Evolutionary conservation across 1,140 invertebrate genomes (phyloP).

Genomic region (Drosophila teissieri): DNA sequence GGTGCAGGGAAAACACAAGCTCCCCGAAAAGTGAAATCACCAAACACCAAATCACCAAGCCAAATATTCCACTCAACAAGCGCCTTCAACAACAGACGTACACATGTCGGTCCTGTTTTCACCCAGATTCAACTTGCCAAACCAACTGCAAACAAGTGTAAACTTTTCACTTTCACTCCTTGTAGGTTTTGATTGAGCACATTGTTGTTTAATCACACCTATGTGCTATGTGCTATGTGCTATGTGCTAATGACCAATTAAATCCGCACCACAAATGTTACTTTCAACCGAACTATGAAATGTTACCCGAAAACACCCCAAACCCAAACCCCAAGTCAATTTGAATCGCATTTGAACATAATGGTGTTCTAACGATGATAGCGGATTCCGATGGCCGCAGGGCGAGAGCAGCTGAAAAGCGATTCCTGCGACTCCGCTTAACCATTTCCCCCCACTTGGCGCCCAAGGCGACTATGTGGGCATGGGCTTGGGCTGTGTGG

Average conservation of each 20-base stretch:
- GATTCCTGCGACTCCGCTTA: neutral
- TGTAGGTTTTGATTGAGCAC: too few relatives aligned
- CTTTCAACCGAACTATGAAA: too few relatives aligned
- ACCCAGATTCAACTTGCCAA: neutral
- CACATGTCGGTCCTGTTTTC: neutral
- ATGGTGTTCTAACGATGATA: constrained; percentile 36
- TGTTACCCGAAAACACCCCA: too few relatives aligned
- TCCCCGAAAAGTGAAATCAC: neutral
- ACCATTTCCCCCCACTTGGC: too few relatives aligned
- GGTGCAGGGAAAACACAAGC: neutral
- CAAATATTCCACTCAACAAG: neutral
- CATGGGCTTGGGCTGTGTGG: neutral
- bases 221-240: too few relatives aligned
- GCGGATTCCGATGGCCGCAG: constrained; percentile 19
- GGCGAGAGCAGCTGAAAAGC: constrained; percentile 23
- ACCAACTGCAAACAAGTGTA: neutral
- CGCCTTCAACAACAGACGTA: neutral
- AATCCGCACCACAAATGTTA: too few relatives aligned
- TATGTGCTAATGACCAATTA: too few relatives aligned
- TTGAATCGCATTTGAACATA: constrained; percentile 49
- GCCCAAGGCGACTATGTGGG: neutral
- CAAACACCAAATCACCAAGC: neutral
- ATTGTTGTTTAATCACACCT: too few relatives aligned
- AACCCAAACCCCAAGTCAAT: too few relatives aligned
- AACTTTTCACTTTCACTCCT: neutral